A percentile compares a stretch with the other conserved stretches of the same genome.
Evolutionary conservation across 2,797 vertebrate genomes (phyloP).

Genomic region (Acanthurus tractus): DNA sequence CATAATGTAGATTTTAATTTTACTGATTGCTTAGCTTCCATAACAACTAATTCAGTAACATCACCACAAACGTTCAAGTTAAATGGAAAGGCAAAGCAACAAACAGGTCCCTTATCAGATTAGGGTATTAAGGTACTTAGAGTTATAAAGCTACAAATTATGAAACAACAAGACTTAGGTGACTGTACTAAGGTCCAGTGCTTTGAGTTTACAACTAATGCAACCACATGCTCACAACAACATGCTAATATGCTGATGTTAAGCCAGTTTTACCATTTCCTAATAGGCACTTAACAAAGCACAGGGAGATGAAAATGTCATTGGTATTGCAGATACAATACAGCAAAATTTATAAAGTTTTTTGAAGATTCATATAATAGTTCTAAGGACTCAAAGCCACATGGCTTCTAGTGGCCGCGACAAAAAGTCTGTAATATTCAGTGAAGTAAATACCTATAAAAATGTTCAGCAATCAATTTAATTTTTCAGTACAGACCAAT

Average conservation of each 20-base stretch:
- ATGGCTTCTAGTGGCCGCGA: too few species aligned
- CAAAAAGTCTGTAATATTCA: too few species aligned
- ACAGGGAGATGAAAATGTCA: neutral
- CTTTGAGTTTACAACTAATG: neutral
- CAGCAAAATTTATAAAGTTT: neutral
- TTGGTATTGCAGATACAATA: neutral
- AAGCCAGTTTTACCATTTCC: neutral
- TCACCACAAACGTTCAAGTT: slow-evolving; percentile 1
- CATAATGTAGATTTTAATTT: neutral
- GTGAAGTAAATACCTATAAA: too few species aligned
- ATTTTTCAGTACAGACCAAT: neutral
- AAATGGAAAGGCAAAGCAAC: neutral
- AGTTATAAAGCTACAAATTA: neutral
- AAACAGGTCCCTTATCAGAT: neutral
- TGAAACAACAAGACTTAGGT: neutral
- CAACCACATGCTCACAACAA: neutral
- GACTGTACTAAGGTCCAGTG: neutral
- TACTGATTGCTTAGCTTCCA: neutral
- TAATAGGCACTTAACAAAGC: neutral
- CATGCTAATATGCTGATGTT: neutral
- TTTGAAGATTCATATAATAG: too few species aligned
- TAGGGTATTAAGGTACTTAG: neutral
- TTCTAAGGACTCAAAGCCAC: too few species aligned
- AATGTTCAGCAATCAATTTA: neutral
- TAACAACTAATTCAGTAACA: neutral